phyloP scores from a whole-genome alignment of 64 coral and sea anemone species.

The Pachyseris speciosa region DNA sequence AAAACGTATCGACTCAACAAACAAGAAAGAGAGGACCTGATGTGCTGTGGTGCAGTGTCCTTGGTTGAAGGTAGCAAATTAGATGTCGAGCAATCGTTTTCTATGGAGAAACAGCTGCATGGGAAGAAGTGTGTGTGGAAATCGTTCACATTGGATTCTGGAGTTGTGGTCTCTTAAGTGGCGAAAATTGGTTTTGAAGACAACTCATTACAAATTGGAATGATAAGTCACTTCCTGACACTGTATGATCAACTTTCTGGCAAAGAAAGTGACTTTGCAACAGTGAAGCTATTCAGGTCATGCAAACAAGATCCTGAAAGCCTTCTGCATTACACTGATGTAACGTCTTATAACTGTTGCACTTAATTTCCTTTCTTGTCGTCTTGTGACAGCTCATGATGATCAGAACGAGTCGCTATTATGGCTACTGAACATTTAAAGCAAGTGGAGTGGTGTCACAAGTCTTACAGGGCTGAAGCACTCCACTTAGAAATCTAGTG shows the following conservation, averaged over 20 bases:
- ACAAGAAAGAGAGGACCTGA: neutral
- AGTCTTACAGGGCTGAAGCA: neutral
- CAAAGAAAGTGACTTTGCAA: neutral
- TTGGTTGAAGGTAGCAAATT: neutral
- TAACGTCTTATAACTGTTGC: neutral
- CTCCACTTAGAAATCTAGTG: too few relatives aligned
- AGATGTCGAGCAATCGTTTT: neutral
- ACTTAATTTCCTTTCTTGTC: neutral
- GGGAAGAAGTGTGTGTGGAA: neutral
- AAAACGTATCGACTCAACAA: neutral
- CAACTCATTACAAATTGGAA: neutral
- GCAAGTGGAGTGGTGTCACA: neutral
- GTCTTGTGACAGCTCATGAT: neutral
- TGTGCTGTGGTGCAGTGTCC: neutral
- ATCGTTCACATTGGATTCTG: slow-evolving; percentile 8
- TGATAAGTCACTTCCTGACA: neutral
- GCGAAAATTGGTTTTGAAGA: neutral
- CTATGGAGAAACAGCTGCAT: neutral
- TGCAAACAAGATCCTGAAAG: neutral
- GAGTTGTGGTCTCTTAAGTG: neutral
- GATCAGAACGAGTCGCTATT: neutral
- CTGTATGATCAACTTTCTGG: slow-evolving; percentile 1
- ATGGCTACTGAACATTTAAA: neutral
- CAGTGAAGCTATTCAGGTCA: neutral
- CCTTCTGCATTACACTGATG: neutral